Evolutionary conservation across 2,113 vertebrate species (phyloP).

Genomic region (Ptilorrhoa leucosticta): DNA sequence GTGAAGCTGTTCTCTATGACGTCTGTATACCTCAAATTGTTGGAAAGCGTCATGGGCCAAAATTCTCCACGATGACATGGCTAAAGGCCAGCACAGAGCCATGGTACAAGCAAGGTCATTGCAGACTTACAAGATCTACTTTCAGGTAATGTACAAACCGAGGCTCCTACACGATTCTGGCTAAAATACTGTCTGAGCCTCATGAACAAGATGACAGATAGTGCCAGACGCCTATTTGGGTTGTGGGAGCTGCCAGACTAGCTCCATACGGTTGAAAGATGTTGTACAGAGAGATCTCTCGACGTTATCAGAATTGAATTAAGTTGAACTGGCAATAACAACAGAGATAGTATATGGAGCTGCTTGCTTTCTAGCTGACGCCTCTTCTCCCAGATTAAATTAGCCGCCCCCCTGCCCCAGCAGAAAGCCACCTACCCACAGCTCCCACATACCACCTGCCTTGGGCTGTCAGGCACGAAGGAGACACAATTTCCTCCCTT

Average conservation of each 20-base stretch:
- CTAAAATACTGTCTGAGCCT: neutral
- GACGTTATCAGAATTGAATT: conserved; percentile 36
- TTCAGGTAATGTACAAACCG: neutral
- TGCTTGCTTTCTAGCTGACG: neutral
- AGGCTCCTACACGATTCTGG: neutral
- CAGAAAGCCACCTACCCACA: neutral
- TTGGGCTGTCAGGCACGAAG: neutral
- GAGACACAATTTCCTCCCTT: neutral
- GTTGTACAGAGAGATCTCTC: conserved; percentile 6
- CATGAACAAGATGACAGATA: conserved; percentile 7
- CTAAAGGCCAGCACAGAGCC: neutral
- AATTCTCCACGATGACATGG: neutral
- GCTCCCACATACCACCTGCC: neutral
- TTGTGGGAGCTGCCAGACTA: conserved; percentile 38
- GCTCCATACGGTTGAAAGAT: neutral
- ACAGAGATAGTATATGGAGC: neutral
- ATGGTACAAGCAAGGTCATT: neutral
- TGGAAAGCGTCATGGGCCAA: neutral
- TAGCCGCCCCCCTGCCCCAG: neutral
- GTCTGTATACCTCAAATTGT: neutral
- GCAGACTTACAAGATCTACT: neutral
- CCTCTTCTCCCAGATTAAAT: neutral
- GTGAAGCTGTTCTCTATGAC: neutral
- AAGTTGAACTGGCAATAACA: conserved; percentile 26
- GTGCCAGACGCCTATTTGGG: neutral